A percentile compares a stretch with the other conserved stretches of the same genome.
phyloP scores from a whole-genome alignment of 2,888 invertebrate species.

The Argynnis bischoffii region DNA sequence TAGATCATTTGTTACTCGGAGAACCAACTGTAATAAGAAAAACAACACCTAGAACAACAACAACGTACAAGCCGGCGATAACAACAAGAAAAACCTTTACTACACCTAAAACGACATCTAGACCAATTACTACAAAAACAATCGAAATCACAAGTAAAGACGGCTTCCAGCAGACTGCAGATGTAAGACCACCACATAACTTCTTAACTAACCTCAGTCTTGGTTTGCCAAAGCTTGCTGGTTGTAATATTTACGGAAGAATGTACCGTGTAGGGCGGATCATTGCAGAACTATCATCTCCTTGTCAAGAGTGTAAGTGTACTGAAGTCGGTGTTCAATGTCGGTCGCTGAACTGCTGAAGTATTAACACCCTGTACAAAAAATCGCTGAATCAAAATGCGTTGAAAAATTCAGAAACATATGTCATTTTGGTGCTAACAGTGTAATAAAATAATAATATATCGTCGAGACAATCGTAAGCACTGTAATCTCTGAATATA shows the following conservation, averaged over 20 bases:
- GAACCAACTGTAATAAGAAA: conserved; percentile 69
- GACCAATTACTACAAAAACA: conserved; percentile 43
- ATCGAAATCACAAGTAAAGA: conserved; percentile 46
- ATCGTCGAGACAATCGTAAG: too few species aligned
- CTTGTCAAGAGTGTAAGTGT: conserved; percentile 93
- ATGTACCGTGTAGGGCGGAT: conserved; percentile 93
- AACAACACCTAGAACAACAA: conserved; percentile 51
- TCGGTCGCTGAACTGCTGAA: conserved; percentile 83
- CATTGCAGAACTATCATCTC: conserved; percentile 90
- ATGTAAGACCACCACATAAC: conserved; percentile 47
- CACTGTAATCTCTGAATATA: not conserved
- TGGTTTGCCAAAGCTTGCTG: conserved; percentile 89
- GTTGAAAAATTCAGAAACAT: too few species aligned
- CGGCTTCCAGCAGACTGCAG: conserved; percentile 46
- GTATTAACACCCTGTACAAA: conserved; percentile 24
- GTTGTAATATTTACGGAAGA: conserved; percentile 94
- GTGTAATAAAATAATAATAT: too few species aligned
- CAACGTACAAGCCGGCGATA: conserved; percentile 42
- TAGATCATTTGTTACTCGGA: conserved; percentile 72
- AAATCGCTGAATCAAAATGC: not conserved
- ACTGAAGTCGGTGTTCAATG: conserved; percentile 94
- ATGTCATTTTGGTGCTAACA: too few species aligned
- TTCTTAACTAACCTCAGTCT: conserved; percentile 56
- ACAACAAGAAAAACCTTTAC: conserved; percentile 39
- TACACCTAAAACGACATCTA: conserved; percentile 39